Conservation (phyloP, 2,113 vertebrate genomes). For the Cebidichthys violaceus region DNA sequence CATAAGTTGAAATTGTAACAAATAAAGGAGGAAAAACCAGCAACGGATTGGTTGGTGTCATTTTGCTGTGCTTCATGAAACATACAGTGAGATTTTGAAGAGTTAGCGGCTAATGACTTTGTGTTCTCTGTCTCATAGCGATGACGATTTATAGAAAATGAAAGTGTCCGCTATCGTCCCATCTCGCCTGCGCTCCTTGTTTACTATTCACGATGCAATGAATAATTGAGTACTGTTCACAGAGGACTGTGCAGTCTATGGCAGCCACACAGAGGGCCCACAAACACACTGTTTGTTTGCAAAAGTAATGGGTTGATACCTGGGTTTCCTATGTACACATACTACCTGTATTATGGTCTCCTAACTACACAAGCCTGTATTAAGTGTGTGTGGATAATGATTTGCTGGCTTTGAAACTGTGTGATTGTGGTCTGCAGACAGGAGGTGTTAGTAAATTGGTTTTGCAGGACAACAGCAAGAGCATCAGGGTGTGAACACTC, state of each 20-base stretch:
- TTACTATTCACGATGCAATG: constrained; percentile 57
- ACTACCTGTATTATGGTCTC: constrained; percentile 47
- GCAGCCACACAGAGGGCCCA: constrained; percentile 24
- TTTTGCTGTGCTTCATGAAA: constrained; percentile 22
- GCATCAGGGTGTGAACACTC: constrained; percentile 24
- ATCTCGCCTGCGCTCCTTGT: constrained; percentile 29
- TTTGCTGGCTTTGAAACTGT: constrained; percentile 40
- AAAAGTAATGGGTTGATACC: constrained; percentile 59
- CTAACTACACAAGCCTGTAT: constrained; percentile 33
- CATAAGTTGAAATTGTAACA: not conserved
- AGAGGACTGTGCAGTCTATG: constrained; percentile 26
- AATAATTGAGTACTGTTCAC: constrained; percentile 65
- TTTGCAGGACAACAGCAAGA: constrained; percentile 46
- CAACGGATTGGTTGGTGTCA: not conserved
- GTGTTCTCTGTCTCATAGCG: constrained; percentile 28
- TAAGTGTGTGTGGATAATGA: constrained; percentile 49
- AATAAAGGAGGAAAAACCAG: not conserved
- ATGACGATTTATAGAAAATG: constrained; percentile 28
- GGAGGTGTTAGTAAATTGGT: constrained; percentile 57
- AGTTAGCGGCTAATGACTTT: constrained; percentile 18
- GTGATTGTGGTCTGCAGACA: constrained; percentile 53
- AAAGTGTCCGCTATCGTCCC: constrained; percentile 19
- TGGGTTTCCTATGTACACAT: constrained; percentile 42
- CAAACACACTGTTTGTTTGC: constrained; percentile 69
- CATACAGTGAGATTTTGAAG: constrained; percentile 19